phyloP scores from a whole-genome alignment of 2,113 vertebrate genomes.

The Bufo gargarizans region DNA sequence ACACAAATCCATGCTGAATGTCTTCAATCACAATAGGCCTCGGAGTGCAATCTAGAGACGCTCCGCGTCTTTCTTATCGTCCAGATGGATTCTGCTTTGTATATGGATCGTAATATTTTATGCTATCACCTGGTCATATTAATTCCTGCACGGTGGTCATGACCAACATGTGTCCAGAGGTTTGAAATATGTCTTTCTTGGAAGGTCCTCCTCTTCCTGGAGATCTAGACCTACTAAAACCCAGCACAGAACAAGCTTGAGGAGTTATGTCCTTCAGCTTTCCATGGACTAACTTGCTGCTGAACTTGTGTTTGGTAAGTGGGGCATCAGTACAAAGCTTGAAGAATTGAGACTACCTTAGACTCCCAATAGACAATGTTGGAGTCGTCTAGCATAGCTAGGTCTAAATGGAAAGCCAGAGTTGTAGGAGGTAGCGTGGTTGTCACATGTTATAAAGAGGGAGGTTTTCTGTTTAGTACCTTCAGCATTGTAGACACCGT shows the following conservation, averaged over 20 bases:
- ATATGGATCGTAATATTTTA: constrained; percentile 3
- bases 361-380: background rate
- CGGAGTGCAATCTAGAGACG: background rate
- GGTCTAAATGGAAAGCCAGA: background rate
- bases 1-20: constrained; percentile 26
- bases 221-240: no score
- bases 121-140: background rate
- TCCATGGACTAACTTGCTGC: no score
- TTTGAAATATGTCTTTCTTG: background rate
- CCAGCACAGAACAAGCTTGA: no score
- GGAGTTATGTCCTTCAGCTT: no score
- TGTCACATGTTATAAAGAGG: no score
- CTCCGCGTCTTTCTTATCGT: background rate
- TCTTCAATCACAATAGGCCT: constrained; percentile 22
- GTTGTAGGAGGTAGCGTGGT: no score
- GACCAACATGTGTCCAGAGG: background rate
- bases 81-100: constrained; percentile 37
- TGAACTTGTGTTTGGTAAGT: no score
- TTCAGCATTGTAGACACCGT: no score
- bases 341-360: background rate
- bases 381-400: background rate
- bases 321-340: no score
- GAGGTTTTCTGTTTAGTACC: no score
- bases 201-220: no score
- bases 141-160: background rate